These are phyloP conservation scores for Platanista minor DNA, from an alignment of 2,113 vertebrate species.

Conservation along the genomic window DNA sequence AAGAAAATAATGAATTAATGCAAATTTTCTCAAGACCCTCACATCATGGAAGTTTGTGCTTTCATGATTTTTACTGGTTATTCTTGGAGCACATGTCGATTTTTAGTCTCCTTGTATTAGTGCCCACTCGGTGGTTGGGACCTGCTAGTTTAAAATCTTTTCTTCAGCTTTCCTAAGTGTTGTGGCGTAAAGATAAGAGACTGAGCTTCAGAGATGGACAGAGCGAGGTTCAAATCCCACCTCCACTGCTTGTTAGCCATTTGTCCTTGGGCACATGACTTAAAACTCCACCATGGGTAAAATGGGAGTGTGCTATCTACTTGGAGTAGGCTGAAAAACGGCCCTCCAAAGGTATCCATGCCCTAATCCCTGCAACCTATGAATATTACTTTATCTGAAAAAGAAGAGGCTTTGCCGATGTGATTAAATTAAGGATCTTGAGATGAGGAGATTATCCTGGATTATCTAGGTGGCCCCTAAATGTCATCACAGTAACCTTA, in stretches of 20 bases:
- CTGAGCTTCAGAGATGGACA: not conserved
- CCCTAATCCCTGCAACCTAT: not conserved
- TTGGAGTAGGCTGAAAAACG: not conserved
- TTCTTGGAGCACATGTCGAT: not conserved
- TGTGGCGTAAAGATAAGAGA: not conserved
- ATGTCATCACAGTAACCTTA: not conserved
- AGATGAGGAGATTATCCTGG: not conserved
- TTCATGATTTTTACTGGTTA: not conserved
- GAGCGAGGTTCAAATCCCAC: not conserved
- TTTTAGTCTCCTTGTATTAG: not conserved
- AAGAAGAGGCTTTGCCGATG: not conserved
- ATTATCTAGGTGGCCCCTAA: not conserved
- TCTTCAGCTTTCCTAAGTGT: not conserved
- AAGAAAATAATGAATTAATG: not conserved
- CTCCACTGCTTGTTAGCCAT: not conserved
- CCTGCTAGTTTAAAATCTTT: not conserved
- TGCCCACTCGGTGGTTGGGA: not conserved
- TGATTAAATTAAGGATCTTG: not conserved
- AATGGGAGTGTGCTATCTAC: not conserved
- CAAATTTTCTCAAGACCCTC: not conserved
- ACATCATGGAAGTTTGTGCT: not conserved
- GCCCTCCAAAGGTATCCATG: not conserved
- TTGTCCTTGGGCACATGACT: not conserved
- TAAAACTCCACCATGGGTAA: not conserved
- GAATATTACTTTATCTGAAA: not conserved